These are phyloP conservation scores for Hermetia illucens DNA, from an alignment of 1,140 invertebrate species.

Conservation along the genomic window DNA sequence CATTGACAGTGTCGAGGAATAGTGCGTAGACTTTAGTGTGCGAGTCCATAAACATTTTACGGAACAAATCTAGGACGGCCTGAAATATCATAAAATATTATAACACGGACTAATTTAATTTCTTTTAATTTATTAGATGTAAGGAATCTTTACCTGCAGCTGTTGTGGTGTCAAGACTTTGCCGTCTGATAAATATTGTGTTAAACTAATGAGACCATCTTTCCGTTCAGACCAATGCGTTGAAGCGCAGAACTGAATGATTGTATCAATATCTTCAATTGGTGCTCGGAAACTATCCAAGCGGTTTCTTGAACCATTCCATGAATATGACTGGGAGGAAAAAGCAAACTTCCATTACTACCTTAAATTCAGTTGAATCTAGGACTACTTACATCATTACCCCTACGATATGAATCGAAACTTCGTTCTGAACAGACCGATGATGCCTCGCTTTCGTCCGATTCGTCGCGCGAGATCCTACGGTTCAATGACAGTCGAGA, in stretches of 20 bases:
- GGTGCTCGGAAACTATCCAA: constrained; percentile 41
- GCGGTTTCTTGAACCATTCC: constrained; percentile 65
- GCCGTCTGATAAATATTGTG: constrained; percentile 28
- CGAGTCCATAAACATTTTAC: constrained; percentile 95
- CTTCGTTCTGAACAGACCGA: constrained; percentile 88
- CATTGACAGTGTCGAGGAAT: constrained; percentile 82
- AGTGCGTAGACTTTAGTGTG: constrained; percentile 90
- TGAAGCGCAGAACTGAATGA: constrained; percentile 73
- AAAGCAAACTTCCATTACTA: constrained; percentile 6
- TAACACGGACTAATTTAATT: constrained; percentile 2
- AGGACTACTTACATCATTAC: constrained; percentile 58
- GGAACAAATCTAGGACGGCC: constrained; percentile 59
- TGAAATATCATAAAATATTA: constrained; percentile 3
- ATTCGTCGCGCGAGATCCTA: constrained; percentile 45
- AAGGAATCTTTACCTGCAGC: constrained; percentile 14
- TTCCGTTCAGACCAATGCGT: constrained; percentile 85
- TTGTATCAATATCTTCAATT: constrained; percentile 69
- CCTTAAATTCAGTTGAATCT: constrained; percentile 9
- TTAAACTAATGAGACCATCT: constrained; percentile 75
- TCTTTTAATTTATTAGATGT: neutral
- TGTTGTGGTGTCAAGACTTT: constrained; percentile 25
- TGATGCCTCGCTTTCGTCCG: constrained; percentile 83
- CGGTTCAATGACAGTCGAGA: constrained; percentile 25
- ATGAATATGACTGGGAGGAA: constrained; percentile 50
- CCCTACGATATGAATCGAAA: constrained; percentile 65